Evolutionary conservation across 2,888 invertebrate genomes (phyloP).

Genomic region (Heliconius erato): DNA sequence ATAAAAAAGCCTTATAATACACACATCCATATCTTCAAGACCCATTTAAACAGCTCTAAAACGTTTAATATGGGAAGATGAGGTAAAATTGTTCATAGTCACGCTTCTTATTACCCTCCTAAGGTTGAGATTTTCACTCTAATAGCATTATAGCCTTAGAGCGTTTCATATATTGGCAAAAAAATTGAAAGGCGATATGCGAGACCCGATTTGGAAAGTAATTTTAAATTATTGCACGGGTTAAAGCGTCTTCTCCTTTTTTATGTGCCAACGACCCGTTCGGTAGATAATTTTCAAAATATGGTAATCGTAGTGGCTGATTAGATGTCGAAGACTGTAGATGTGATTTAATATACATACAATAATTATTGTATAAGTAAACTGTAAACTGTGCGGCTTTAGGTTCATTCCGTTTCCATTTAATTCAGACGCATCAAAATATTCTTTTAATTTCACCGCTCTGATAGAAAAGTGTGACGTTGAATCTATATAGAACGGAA

Average conservation of each 20-base stretch:
- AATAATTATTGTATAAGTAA: too few relatives aligned
- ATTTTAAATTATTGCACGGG: slow-evolving; percentile 33
- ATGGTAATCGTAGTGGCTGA: neutral
- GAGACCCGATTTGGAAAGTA: slow-evolving; percentile 27
- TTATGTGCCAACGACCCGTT: neutral
- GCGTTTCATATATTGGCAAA: slow-evolving; percentile 68
- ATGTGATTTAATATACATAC: neutral
- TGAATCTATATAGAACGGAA: too few relatives aligned
- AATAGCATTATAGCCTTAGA: slow-evolving; percentile 78
- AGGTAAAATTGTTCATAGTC: slow-evolving; percentile 78
- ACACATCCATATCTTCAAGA: slow-evolving; percentile 19
- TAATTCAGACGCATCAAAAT: too few relatives aligned
- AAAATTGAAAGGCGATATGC: slow-evolving; percentile 53
- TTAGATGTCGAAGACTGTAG: neutral
- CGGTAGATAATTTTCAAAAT: neutral
- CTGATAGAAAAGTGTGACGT: too few relatives aligned
- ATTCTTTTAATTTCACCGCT: too few relatives aligned
- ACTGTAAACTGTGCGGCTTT: too few relatives aligned
- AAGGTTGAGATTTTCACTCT: slow-evolving; percentile 79
- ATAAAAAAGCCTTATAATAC: neutral
- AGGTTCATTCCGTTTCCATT: too few relatives aligned
- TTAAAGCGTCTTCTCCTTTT: slow-evolving; percentile 1
- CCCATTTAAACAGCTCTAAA: slow-evolving; percentile 54
- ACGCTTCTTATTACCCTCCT: slow-evolving; percentile 79
- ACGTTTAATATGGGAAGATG: slow-evolving; percentile 77